Evolutionary conservation across 2,113 vertebrate species (phyloP), one percentile per base, ranked within the genome.

Genomic region (Prinia subflava): DNA sequence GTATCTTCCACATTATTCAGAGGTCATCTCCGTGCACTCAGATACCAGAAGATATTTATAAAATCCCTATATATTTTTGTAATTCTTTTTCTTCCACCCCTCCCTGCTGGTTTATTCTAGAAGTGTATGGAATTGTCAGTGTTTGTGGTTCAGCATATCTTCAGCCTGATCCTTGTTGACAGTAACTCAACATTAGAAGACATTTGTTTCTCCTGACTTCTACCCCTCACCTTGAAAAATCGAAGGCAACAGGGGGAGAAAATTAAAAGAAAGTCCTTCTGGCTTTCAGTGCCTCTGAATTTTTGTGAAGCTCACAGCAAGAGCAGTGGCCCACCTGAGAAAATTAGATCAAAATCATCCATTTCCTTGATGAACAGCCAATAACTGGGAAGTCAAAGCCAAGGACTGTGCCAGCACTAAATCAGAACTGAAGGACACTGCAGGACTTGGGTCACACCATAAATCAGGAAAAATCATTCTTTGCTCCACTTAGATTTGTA

Each of bases 361-460:
- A 82, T 97, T 96, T 95, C 79, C 73, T 49, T 97, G 94, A 97
- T 89, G 74, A 93, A 96, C 74, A 78, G 81, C 92, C 95, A 96
- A 96, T 94, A 97, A 92, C 90, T 80, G 82, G 59, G 13, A 94
- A 96, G 88, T 96, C 94, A 94, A 91, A 93, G 53, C 70, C 71
- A 81, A 91, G 95, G 70, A 83, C 44, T 93, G 57, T 50, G 39
- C 76, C 75, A 90, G 86, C 95, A 95, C 78, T 97, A 97, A 97
- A 97, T 97, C 95, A 97, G 76, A 91, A 37, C 76, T 80, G 85
- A 96, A 96, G 94, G 96, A 93, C 93, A 92, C 59, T 64, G 46
- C 71, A 96, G 65, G 75, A 96, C 86, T 82, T 31, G 44, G 92
- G 86, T 90, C 93, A 92, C 74, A 71, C 59, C 20, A 37, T 97